Evolutionary conservation across 1,140 invertebrate species (phyloP), one percentile per base, ranked within the genome.

Genomic region (Bombus superbus): DNA sequence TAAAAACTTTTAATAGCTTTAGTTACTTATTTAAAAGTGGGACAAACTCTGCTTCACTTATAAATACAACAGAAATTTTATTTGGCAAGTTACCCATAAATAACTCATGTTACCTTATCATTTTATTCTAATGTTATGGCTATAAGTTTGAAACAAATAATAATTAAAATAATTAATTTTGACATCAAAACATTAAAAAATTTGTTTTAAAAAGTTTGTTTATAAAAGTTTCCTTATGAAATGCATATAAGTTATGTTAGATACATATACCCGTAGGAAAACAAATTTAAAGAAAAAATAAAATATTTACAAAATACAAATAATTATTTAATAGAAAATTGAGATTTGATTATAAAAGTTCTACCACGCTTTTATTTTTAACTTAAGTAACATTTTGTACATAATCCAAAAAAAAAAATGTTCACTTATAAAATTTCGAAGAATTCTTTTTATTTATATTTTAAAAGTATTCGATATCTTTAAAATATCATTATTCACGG

Each of bases 311-410:
- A 42, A 40, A n/a, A 71, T 32, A 25, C 28, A 84, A 84, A 59
- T 78, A 84, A 71, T 75, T 79, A 15, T 68, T 84, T 78, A 79
- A 25, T 42, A n/a, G 10, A 80, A 80, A 80, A 72, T 38, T 28
- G 4, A 85, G 32, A 77, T 80, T 68, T 68, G 32, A 77, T 32
- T 72, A 28, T 35, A 22, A 28, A 22, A 64, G 10, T 80, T 72
- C 35, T 59, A 25, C 22, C 40, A 85, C 25, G 15, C 40, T 80
- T 18, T 59, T n/a, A 44, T 62, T 44, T 22, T 22, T 18, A 44
- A 72, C 11, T 47, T 59, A 10, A 47, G 10, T 28, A 72, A 47
- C 25, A 59, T 57, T 59, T n/a, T 25, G 9, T 10, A 5, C 25
- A 47, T 64, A 42, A 57, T 25, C n/a, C 28, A 10, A 69, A 32